These are phyloP conservation scores for Lepisosteus osseus DNA, from an alignment of 2,113 vertebrate genomes.

Conservation along the genomic window DNA sequence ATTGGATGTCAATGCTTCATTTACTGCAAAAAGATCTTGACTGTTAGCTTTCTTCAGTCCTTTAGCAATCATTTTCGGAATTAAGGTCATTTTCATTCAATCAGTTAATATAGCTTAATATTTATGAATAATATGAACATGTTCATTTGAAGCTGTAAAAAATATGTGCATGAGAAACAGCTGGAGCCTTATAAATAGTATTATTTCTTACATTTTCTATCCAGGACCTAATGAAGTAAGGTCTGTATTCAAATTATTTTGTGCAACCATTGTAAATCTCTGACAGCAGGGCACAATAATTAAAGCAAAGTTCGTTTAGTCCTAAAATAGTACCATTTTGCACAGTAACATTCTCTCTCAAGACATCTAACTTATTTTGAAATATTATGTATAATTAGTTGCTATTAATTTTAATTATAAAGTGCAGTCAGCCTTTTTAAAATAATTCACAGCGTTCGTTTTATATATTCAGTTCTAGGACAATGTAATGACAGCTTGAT, in stretches of 20 bases:
- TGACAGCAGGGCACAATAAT: slow-evolving; percentile 50
- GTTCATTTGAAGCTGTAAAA: slow-evolving; percentile 20
- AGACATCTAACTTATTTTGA: slow-evolving; percentile 62
- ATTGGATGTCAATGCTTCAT: no score
- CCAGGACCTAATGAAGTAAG: slow-evolving; percentile 17
- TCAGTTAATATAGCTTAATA: no score
- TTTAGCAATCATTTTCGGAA: no score
- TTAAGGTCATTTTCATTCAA: no score
- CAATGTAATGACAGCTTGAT: slow-evolving; percentile 12
- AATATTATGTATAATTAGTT: slow-evolving; percentile 64
- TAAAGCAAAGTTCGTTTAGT: slow-evolving; percentile 64
- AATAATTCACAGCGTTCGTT: slow-evolving; percentile 27
- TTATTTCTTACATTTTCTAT: slow-evolving; percentile 4
- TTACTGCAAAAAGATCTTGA: no score
- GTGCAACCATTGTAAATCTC: slow-evolving; percentile 45
- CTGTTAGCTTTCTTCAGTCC: no score
- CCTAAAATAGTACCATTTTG: slow-evolving; percentile 57
- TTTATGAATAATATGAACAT: slow-evolving; percentile 13
- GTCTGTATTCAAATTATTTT: slow-evolving; percentile 24
- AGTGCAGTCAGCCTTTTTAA: slow-evolving; percentile 35
- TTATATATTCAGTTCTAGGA: not conserved
- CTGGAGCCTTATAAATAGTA: slow-evolving; percentile 22
- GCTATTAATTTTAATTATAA: slow-evolving; percentile 57
- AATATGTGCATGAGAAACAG: slow-evolving; percentile 18
- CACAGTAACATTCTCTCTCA: slow-evolving; percentile 49